phyloP scores from a whole-genome alignment of 2,113 vertebrate species.

The Elgaria multicarinata region DNA sequence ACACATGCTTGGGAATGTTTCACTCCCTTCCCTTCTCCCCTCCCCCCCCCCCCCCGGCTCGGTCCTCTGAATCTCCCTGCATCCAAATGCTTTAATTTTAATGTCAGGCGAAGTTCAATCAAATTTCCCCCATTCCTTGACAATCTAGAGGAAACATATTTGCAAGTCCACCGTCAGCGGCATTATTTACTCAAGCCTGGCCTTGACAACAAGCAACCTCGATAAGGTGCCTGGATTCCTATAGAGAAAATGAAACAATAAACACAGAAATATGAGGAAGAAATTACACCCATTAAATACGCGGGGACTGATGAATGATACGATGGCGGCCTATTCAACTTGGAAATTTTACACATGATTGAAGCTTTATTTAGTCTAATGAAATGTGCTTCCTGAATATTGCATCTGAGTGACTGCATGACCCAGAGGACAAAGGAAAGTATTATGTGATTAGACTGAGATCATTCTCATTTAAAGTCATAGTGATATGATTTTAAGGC shows the following conservation, averaged over 20 bases:
- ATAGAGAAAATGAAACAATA: slow-evolving; percentile 86
- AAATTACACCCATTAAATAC: slow-evolving; percentile 90
- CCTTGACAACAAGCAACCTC: slow-evolving; percentile 73
- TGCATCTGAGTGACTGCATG: slow-evolving; percentile 86
- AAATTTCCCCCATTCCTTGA: slow-evolving; percentile 59
- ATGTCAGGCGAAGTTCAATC: slow-evolving; percentile 58
- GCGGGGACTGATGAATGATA: slow-evolving; percentile 89
- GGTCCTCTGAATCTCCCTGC: not conserved
- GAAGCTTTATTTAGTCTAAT: slow-evolving; percentile 96
- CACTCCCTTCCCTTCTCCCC: slow-evolving; percentile 3
- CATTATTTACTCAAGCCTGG: slow-evolving; percentile 72
- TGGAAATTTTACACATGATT: slow-evolving; percentile 97
- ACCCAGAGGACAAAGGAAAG: slow-evolving; percentile 89
- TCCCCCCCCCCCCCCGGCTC: not conserved
- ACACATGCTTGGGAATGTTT: not conserved
- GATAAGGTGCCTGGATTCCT: slow-evolving; percentile 80
- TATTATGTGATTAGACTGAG: slow-evolving; percentile 89
- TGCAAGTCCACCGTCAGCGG: slow-evolving; percentile 73
- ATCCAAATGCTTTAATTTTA: slow-evolving; percentile 55
- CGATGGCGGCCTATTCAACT: slow-evolving; percentile 89
- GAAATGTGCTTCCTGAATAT: slow-evolving; percentile 95
- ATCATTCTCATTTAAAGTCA: slow-evolving; percentile 87
- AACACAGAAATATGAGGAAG: slow-evolving; percentile 88
- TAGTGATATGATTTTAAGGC: slow-evolving; percentile 82
- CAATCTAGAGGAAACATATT: slow-evolving; percentile 82